A percentile compares a stretch with the other conserved stretches of the same genome.
Evolutionary conservation across 1,140 invertebrate genomes (phyloP).

Genomic region (Brachionus rotundiformis): DNA sequence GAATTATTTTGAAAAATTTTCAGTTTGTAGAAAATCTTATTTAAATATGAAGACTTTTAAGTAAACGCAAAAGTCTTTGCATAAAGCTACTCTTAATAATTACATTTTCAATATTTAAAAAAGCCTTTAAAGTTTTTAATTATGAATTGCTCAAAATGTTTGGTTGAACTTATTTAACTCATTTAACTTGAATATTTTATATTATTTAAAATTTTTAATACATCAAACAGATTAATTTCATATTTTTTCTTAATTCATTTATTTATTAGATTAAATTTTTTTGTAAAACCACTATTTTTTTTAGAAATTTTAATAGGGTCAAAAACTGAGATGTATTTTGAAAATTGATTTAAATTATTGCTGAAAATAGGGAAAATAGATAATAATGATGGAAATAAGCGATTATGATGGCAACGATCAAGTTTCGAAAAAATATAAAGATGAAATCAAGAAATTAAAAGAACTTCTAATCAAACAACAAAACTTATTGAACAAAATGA

Average conservation of each 20-base stretch:
- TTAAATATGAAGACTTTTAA: background rate
- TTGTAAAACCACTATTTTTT: too few relatives aligned
- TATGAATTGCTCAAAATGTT: background rate
- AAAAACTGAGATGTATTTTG: too few relatives aligned
- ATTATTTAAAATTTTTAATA: too few relatives aligned
- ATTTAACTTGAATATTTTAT: background rate
- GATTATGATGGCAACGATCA: too few relatives aligned
- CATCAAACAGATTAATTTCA: too few relatives aligned
- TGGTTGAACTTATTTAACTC: background rate
- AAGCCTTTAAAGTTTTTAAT: background rate
- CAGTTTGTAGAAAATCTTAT: background rate
- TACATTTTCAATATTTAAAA: background rate
- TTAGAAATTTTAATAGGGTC: too few relatives aligned
- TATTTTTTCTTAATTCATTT: too few relatives aligned
- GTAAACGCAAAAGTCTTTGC: background rate
- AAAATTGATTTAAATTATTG: too few relatives aligned
- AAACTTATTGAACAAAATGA: constrained; percentile 23
- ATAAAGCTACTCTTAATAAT: background rate
- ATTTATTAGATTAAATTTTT: too few relatives aligned
- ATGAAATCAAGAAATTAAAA: constrained; percentile 3
- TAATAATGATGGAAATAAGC: background rate
- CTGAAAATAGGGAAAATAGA: too few relatives aligned
- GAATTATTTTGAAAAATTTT: background rate
- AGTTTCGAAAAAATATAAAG: background rate
- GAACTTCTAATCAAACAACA: constrained; percentile 14